Evolutionary conservation across 64 coral and sea anemone species (phyloP).

Genomic region (Platygyra sinensis): DNA sequence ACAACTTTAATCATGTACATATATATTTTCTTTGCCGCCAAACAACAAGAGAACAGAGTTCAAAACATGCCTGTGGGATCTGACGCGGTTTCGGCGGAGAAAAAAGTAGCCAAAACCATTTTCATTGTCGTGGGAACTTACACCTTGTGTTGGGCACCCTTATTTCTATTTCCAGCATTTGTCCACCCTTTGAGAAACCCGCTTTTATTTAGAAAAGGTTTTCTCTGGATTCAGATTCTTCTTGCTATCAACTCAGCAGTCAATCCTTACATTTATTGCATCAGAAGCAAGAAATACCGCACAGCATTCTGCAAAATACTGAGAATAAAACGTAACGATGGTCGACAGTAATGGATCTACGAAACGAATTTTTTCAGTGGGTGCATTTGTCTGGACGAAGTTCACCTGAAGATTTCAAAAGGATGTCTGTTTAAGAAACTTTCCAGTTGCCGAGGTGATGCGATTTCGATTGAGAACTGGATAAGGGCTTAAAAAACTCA

Average conservation of each 20-base stretch:
- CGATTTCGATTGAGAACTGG: too few relatives aligned
- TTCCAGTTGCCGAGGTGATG: too few relatives aligned
- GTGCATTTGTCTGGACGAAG: too few relatives aligned
- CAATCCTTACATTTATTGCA: constrained; percentile 40
- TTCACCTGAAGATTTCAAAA: too few relatives aligned
- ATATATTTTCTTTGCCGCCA: constrained; percentile 14
- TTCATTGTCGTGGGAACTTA: constrained; percentile 23
- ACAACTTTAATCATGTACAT: constrained; percentile 18
- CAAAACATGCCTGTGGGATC: not conserved
- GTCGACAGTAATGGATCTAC: too few relatives aligned
- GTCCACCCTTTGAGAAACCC: not conserved
- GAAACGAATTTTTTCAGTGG: too few relatives aligned
- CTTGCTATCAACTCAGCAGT: not conserved
- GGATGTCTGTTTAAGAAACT: too few relatives aligned
- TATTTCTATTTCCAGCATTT: not conserved
- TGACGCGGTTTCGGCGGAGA: not conserved
- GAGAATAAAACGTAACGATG: not conserved
- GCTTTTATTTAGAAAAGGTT: not conserved
- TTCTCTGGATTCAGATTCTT: not conserved
- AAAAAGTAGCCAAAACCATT: constrained; percentile 21
- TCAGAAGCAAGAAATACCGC: constrained; percentile 29
- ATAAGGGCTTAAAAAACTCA: too few relatives aligned
- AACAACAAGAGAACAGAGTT: constrained; percentile 21
- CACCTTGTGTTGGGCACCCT: not conserved
- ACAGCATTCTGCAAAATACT: not conserved